These are phyloP conservation scores for Holothuria leucospilota DNA, from an alignment of 53 echinoderm and acorn worm genomes.

Conservation along the genomic window DNA sequence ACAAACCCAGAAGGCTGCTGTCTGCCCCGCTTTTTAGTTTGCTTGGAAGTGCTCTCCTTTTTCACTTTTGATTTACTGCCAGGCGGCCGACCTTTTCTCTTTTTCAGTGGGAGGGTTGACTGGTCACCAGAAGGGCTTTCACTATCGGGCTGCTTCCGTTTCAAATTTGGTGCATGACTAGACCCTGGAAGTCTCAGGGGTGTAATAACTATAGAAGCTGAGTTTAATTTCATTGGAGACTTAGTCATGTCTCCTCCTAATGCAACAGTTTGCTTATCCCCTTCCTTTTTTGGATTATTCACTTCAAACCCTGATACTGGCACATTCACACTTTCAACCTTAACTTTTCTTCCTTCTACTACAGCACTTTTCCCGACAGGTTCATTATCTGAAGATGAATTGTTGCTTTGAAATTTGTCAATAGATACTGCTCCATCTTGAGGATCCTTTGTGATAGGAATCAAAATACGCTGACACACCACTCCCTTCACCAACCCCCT, in stretches of 20 bases:
- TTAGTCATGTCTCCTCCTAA: not conserved
- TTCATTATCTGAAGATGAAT: too few species aligned
- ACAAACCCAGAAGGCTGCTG: conserved; percentile 50
- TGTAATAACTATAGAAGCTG: conserved; percentile 58
- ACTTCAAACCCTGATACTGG: conserved; percentile 48
- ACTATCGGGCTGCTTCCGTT: conserved; percentile 46
- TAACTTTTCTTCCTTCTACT: conserved; percentile 17
- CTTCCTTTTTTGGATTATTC: conserved; percentile 34
- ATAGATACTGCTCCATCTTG: too few species aligned
- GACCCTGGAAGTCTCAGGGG: conserved; percentile 46
- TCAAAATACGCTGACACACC: too few species aligned
- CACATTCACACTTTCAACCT: conserved; percentile 45
- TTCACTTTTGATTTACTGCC: conserved; percentile 82
- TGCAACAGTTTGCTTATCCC: too few species aligned
- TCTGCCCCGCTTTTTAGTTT: conserved; percentile 59
- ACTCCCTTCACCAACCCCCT: too few species aligned
- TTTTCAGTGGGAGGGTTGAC: conserved; percentile 62
- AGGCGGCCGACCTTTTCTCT: conserved; percentile 80
- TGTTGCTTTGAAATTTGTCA: too few species aligned
- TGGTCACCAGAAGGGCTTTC: conserved; percentile 43
- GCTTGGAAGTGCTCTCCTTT: conserved; percentile 52
- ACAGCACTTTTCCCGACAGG: too few species aligned
- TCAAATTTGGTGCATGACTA: conserved; percentile 52
- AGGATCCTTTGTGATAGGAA: too few species aligned
- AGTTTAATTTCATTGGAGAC: conserved; percentile 27